Conservation (phyloP, 2,113 vertebrate species). For the Aldabrachelys gigantea region DNA sequence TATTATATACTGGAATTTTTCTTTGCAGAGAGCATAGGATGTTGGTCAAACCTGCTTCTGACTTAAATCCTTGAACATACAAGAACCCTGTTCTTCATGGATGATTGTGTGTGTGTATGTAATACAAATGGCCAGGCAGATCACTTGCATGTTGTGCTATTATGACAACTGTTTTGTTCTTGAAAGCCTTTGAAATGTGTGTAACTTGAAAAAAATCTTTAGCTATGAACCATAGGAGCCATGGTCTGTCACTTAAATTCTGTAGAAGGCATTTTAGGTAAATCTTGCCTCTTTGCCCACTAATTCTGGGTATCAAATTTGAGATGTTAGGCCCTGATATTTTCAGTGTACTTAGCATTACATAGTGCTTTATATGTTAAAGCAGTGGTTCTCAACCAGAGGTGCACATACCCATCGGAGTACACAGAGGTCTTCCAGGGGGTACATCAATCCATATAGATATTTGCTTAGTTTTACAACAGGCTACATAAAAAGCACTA, state of each 20-base stretch:
- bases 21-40: neutral
- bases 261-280: neutral
- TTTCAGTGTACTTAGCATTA: neutral
- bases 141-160: neutral
- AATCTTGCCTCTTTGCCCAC: neutral
- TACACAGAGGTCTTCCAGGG: too few species aligned
- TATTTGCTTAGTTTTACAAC: too few species aligned
- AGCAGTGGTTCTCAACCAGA: neutral
- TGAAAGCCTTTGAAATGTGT: neutral
- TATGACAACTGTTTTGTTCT: neutral
- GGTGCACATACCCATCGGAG: too few species aligned
- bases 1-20: neutral
- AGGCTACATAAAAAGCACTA: too few species aligned
- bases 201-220: neutral
- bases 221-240: neutral
- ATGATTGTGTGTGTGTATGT: neutral
- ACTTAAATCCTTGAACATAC: neutral
- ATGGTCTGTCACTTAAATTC: neutral
- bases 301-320: neutral
- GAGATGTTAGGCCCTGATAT: neutral
- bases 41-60: neutral
- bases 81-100: neutral
- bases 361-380: neutral
- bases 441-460: too few species aligned
- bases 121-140: neutral